Conservation (phyloP, 2,113 vertebrate species). For the Isurus oxyrinchus region DNA sequence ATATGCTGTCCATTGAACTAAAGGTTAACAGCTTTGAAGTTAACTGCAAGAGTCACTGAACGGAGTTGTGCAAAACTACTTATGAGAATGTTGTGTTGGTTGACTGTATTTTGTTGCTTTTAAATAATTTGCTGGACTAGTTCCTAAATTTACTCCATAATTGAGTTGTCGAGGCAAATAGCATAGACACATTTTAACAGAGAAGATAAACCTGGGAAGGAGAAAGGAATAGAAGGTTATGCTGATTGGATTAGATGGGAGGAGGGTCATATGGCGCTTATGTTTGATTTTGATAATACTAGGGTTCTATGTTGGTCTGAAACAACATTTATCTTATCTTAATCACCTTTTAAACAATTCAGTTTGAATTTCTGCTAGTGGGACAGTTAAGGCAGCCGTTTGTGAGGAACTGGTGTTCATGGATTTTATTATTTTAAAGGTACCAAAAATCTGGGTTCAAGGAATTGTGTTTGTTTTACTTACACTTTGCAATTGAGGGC, state of each 20-base stretch:
- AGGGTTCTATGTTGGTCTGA: no score
- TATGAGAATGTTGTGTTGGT: not conserved
- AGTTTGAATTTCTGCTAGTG: no score
- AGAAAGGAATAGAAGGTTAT: not conserved
- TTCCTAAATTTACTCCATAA: not conserved
- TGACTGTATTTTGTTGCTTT: not conserved
- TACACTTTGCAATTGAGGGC: no score
- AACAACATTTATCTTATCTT: no score
- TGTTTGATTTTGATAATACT: no score
- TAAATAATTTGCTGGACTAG: not conserved
- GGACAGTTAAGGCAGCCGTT: no score
- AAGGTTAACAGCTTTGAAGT: slow-evolving; percentile 20
- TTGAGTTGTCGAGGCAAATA: not conserved
- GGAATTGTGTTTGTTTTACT: no score
- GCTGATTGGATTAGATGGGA: not conserved
- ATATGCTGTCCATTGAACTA: not conserved
- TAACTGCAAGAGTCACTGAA: not conserved
- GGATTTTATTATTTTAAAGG: no score
- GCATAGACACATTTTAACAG: not conserved
- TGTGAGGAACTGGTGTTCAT: no score
- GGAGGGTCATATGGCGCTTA: not conserved
- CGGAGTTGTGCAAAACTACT: not conserved
- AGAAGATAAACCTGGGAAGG: not conserved
- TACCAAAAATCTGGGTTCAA: no score
- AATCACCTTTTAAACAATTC: no score